Evolutionary conservation across 2,888 invertebrate species (phyloP), one percentile per base, ranked within the genome.

Genomic region (Teleiodes luculella): DNA sequence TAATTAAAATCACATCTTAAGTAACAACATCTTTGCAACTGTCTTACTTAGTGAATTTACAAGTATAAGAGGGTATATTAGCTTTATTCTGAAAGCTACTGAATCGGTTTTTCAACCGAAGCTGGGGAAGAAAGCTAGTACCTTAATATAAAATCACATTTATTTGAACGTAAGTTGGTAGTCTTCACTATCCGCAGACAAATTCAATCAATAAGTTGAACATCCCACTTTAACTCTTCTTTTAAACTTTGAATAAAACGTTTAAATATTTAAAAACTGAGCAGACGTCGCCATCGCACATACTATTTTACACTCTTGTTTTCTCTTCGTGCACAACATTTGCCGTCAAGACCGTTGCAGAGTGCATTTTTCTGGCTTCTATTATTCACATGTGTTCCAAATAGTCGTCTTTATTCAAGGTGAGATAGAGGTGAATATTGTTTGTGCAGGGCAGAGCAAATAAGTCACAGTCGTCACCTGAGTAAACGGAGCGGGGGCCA

Each of bases 381-480:
- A 66, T 74, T 74, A 66, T 71, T 63, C 58, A 59, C 53, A 37
- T 11, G 14, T 11, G 53, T 56, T 62, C 60, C 65, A 52, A 43
- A 72, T 72, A 67, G 54, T 74, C 52, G 41, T 65, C 75, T 67
- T 68, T 76, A 59, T 50, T 0, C 1, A 46, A 41, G 39, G 43
- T 47, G 30, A 0, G 16, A 62, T 74, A 76, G 63, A 64, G 71
- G 61, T 58, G 64, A 66, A 55, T 58, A 68, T 81, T 52, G 65
- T 61, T 64, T 65, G 66, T 59, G 30, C 35, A 8, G 24, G 48
- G 58, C 53, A 66, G 71, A 72, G 69, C 68, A 77, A 80, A 83
- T 79, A 83, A 79, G 80, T 80, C 78, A 74, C 65, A 71, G 77
- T 76, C 76, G 82, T 80, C 85, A 81, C 79, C 83, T 83, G 83